phyloP scores from a whole-genome alignment of 1,140 invertebrate species.

The Drosophila virilis region DNA sequence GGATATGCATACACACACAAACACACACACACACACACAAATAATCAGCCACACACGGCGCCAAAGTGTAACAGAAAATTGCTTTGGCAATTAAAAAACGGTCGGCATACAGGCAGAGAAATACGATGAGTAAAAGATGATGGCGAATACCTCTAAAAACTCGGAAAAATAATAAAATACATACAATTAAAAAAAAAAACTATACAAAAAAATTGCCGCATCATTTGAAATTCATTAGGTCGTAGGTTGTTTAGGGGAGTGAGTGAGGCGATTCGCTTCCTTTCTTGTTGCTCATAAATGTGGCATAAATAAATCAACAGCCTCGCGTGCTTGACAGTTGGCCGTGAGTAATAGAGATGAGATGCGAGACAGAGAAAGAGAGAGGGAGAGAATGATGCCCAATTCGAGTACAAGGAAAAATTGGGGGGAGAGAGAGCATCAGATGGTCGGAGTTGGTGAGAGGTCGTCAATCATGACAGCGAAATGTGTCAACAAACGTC shows the following conservation, averaged over 20 bases:
- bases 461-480: constrained; percentile 79
- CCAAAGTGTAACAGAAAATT: constrained; percentile 56
- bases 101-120: constrained; percentile 55
- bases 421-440: constrained; percentile 12
- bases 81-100: constrained; percentile 76
- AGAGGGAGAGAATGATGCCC: constrained; percentile 5
- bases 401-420: neutral
- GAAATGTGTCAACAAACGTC: constrained; percentile 79
- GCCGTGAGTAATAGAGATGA: constrained; percentile 45
- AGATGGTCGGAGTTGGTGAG: constrained; percentile 1
- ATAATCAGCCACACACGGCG: constrained; percentile 53
- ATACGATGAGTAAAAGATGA: constrained; percentile 47
- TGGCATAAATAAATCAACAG: constrained; percentile 78
- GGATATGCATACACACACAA: constrained; percentile 22
- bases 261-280: constrained; percentile 58
- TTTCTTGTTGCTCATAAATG: constrained; percentile 40
- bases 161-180: constrained; percentile 10
- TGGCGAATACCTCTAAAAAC: constrained; percentile 47
- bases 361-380: neutral
- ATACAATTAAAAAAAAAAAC: constrained; percentile 9
- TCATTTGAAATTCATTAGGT: constrained; percentile 80
- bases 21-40: constrained; percentile 5
- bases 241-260: constrained; percentile 15
- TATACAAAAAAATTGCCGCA: constrained; percentile 63
- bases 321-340: constrained; percentile 70